phyloP scores from a whole-genome alignment of 1,140 invertebrate genomes.

The Homalodisca vitripennis region DNA sequence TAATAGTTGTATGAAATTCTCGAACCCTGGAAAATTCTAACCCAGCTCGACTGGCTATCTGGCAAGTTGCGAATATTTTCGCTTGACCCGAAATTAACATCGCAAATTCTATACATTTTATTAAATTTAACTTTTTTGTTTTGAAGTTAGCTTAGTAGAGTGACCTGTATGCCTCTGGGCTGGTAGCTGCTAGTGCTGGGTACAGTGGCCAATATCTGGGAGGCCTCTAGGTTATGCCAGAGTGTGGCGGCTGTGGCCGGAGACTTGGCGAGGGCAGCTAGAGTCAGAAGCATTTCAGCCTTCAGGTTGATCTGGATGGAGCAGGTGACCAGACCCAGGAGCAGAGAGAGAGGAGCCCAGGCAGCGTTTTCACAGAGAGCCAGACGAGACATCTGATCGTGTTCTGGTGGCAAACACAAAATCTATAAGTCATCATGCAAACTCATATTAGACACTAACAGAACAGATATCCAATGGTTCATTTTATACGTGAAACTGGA shows the following conservation, averaged over 20 bases:
- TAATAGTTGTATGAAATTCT: too few relatives aligned
- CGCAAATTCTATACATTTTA: too few relatives aligned
- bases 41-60: too few relatives aligned
- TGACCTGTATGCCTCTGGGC: slow-evolving; percentile 60
- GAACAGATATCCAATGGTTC: too few relatives aligned
- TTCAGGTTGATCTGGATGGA: slow-evolving; percentile 83
- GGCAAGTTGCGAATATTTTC: too few relatives aligned
- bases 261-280: slow-evolving; percentile 73
- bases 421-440: too few relatives aligned
- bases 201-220: slow-evolving; percentile 76
- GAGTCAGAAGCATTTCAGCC: slow-evolving; percentile 71
- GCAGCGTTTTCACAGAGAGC: slow-evolving; percentile 82
- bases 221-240: slow-evolving; percentile 85
- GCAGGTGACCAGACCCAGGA: slow-evolving; percentile 82
- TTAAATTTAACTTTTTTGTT: too few relatives aligned
- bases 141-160: too few relatives aligned
- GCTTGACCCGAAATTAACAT: too few relatives aligned
- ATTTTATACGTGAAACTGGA: too few relatives aligned
- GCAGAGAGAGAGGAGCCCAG: slow-evolving; percentile 75
- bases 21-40: too few relatives aligned
- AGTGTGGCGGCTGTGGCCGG: slow-evolving; percentile 71
- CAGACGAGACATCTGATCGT: slow-evolving; percentile 75
- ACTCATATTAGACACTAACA: too few relatives aligned
- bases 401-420: slow-evolving; percentile 43
- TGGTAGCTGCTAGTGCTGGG: slow-evolving; percentile 62